Percentiles rank a stretch among this genome's conserved stretches.
Evolutionary conservation across 1,140 invertebrate genomes (phyloP).

Genomic region (Drosophila persimilis): DNA sequence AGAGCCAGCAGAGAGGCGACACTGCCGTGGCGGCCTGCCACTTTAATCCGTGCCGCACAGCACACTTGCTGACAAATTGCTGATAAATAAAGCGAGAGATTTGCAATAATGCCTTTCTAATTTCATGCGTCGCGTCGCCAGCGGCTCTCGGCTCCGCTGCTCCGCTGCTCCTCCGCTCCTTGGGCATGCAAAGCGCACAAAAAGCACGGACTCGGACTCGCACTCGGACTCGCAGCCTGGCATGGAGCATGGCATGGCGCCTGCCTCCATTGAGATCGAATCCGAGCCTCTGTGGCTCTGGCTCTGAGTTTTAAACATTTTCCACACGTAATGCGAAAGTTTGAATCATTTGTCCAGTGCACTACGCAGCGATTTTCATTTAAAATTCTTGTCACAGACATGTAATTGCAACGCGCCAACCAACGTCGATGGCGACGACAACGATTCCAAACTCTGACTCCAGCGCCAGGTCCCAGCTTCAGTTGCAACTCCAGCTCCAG

Average conservation of each 20-base stretch:
- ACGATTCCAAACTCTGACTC: constrained; percentile 39
- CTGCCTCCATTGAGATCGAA: constrained; percentile 55
- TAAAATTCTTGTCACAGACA: constrained; percentile 82
- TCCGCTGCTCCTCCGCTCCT: constrained; percentile 35
- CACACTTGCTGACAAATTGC: constrained; percentile 79
- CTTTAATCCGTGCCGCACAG: constrained; percentile 75
- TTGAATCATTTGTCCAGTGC: constrained; percentile 78
- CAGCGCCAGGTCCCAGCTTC: constrained; percentile 34
- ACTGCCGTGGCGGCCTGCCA: constrained; percentile 31
- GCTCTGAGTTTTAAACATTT: constrained; percentile 69
- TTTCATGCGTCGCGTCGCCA: constrained; percentile 71
- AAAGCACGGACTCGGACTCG: constrained; percentile 1
- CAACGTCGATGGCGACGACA: constrained; percentile 29
- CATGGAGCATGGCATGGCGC: constrained; percentile 57
- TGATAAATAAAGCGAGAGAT: constrained; percentile 78
- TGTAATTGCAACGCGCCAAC: constrained; percentile 67
- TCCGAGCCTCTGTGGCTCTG: constrained; percentile 1
- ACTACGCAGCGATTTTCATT: constrained; percentile 70
- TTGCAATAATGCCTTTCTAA: constrained; percentile 80
- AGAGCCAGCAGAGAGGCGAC: constrained; percentile 8
- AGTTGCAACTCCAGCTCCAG: constrained; percentile 8
- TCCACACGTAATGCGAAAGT: constrained; percentile 80
- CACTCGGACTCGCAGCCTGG: too few relatives aligned
- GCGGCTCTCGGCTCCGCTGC: neutral
- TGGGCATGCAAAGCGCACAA: constrained; percentile 71